Base-by-base conservation (phyloP, 92 coral and sea anemone species). In the Zoanthus gigantus region DNA sequence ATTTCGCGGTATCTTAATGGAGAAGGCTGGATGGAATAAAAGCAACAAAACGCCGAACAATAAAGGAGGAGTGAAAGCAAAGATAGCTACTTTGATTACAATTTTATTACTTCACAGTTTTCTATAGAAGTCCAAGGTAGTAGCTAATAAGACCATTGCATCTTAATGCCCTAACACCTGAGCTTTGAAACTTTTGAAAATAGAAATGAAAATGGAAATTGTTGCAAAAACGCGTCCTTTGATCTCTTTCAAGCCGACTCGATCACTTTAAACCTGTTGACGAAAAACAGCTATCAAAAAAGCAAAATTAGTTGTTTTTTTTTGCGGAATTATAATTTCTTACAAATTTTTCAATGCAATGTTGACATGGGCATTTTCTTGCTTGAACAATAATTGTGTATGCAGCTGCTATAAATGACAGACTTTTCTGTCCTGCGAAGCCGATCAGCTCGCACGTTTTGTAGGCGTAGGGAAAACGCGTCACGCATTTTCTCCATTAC, bases 1-100 rank as follows among this genome's bases (percentile, higher is more conserved):
- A 18, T 57, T 42, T 65, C 72, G 74, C 34, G 42, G 15, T 30
- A 44, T 30, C 74, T 69, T 69, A 69, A 69, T 69, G 74, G 74
- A 17, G 23, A 50, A 31, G 74, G 16, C 44, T 81, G 71, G 84
- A 46, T 61, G 17, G 17, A 47, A 61, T 31, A 83, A 54, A 42
- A 77, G 79, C 44, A 58, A 69, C 32, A 91, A 88, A 89, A 68
- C 16, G 60, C 30, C 76, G 76, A 78, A 72, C 77, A 66, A 77
- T 83, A 63, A 63, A 50, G 78, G 71, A 83, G 72, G 82, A 56
- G 78, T 18, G 83, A 65, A 18, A 73, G 68, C 58, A 44, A 17
- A 83, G 84, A 86, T 69, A 53, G 44, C 58, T 73, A 45, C 87
- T 79, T 88, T 91, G 84, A 91, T 91, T 91, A 88, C 94, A 91